Evolutionary conservation across 1,140 invertebrate species (phyloP).

Genomic region (Calycopis cecrops): DNA sequence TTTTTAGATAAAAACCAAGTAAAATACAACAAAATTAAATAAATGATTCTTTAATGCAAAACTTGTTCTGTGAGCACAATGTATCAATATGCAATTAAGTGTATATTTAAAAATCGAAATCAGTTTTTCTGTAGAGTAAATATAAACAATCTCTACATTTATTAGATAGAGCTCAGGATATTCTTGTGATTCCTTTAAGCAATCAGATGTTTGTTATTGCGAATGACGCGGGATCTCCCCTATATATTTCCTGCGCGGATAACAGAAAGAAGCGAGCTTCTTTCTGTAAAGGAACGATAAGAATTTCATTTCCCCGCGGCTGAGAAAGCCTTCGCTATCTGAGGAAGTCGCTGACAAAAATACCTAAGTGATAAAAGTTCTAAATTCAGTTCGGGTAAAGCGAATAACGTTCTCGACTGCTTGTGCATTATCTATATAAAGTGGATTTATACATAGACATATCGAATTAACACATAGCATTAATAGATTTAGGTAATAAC

Average conservation of each 20-base stretch:
- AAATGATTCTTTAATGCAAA: too few relatives aligned
- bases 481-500: too few relatives aligned
- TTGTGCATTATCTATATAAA: too few relatives aligned
- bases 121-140: slow-evolving; percentile 18
- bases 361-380: slow-evolving; percentile 69
- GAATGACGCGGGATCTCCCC: slow-evolving; percentile 38
- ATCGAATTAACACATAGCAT: too few relatives aligned
- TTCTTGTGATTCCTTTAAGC: slow-evolving; percentile 51
- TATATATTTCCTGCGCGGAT: slow-evolving; percentile 67
- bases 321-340: slow-evolving; percentile 62
- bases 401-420: slow-evolving; percentile 19
- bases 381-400: slow-evolving; percentile 54
- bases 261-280: slow-evolving; percentile 65
- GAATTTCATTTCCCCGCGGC: slow-evolving; percentile 72
- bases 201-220: slow-evolving; percentile 66
- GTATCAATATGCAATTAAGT: too few relatives aligned
- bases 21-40: too few relatives aligned
- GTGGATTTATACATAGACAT: too few relatives aligned
- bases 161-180: slow-evolving; percentile 39
- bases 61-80: too few relatives aligned
- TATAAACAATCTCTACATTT: slow-evolving; percentile 32
- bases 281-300: slow-evolving; percentile 65
- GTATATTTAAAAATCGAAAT: slow-evolving; percentile 14
- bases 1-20: too few relatives aligned
- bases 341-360: slow-evolving; percentile 67